Conservation (phyloP, 64 coral and sea anemone genomes). For the Cladopsammia gracilis region DNA sequence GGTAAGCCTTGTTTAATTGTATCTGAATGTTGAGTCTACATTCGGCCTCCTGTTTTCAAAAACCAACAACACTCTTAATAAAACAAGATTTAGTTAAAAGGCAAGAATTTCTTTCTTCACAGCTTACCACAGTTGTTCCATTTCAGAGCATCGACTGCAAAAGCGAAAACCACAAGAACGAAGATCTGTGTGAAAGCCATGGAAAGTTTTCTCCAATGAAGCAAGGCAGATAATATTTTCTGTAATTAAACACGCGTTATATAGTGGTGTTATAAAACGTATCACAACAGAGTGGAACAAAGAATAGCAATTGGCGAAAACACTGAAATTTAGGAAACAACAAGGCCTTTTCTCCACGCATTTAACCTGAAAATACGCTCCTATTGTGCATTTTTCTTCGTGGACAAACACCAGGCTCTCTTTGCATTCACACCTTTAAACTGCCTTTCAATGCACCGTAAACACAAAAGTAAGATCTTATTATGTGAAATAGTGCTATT, state of each 20-base stretch:
- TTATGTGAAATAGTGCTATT: no score
- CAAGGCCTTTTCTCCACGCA: neutral
- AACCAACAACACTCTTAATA: no score
- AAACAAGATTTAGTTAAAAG: no score
- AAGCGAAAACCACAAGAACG: neutral
- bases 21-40: no score
- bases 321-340: neutral
- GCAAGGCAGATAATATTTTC: no score
- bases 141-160: neutral
- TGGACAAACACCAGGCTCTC: neutral
- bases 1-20: no score
- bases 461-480: neutral
- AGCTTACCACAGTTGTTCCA: slow-evolving; percentile 25
- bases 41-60: no score
- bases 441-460: neutral
- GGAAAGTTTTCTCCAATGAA: neutral
- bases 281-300: no score
- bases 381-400: neutral
- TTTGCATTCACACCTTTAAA: neutral
- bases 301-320: no score
- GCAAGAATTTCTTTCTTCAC: no score
- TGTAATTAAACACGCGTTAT: no score
- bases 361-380: neutral
- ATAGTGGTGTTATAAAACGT: no score
- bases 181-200: slow-evolving; percentile 27